Evolutionary conservation across 2,888 invertebrate genomes (phyloP).

Genomic region (Carcina quercana): DNA sequence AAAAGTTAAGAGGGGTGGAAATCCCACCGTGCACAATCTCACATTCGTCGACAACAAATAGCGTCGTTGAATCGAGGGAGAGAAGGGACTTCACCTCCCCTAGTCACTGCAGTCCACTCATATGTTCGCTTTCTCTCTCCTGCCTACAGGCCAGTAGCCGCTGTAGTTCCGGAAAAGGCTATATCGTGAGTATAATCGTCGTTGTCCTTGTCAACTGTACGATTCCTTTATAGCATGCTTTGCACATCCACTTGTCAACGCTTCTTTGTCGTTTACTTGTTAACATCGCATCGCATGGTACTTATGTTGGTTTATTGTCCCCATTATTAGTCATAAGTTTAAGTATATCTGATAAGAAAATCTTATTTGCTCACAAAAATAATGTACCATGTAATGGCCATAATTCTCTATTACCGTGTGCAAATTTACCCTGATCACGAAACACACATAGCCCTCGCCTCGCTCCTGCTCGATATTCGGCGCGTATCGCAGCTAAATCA

Average conservation of each 20-base stretch:
- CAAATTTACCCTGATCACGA: slow-evolving; percentile 68
- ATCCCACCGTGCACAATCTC: slow-evolving; percentile 17
- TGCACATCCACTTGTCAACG: slow-evolving; percentile 27
- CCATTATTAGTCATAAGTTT: neutral
- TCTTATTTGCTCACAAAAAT: slow-evolving; percentile 12
- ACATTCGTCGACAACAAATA: slow-evolving; percentile 21
- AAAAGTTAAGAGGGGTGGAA: slow-evolving; percentile 17
- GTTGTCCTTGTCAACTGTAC: slow-evolving; percentile 52
- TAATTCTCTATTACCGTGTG: slow-evolving; percentile 64
- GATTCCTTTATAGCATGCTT: slow-evolving; percentile 33
- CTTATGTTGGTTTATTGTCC: slow-evolving; percentile 1
- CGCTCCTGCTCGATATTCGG: slow-evolving; percentile 58
- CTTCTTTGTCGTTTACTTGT: slow-evolving; percentile 21
- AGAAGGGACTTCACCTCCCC: slow-evolving; percentile 55
- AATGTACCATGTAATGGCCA: slow-evolving; percentile 38
- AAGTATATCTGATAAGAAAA: neutral
- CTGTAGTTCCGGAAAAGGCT: slow-evolving; percentile 95
- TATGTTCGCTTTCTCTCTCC: slow-evolving; percentile 73
- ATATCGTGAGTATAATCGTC: slow-evolving; percentile 88
- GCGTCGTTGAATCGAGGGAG: slow-evolving; percentile 35
- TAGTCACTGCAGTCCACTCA: slow-evolving; percentile 65
- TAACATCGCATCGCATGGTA: slow-evolving; percentile 12
- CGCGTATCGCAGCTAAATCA: slow-evolving; percentile 70
- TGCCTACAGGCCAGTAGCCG: slow-evolving; percentile 90
- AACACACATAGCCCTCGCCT: slow-evolving; percentile 43